Conservation (phyloP, 2,113 vertebrate species). For the Chloroceryle aenea region DNA sequence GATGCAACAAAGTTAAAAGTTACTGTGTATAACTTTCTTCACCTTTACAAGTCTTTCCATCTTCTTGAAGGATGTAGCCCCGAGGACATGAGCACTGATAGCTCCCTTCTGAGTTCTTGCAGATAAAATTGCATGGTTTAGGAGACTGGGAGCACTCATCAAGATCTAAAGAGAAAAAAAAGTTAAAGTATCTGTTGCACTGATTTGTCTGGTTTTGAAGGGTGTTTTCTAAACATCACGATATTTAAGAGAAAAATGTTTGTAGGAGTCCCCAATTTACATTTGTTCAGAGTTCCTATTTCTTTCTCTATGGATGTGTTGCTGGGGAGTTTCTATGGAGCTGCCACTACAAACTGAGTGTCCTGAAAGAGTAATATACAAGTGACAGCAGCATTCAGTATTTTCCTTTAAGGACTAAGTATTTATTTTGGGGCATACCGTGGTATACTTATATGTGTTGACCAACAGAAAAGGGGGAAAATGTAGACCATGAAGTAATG, state of each 20-base stretch:
- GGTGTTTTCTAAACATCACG: not conserved
- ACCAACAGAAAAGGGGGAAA: not conserved
- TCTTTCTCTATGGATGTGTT: not conserved
- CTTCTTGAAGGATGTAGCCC: conserved; percentile 84
- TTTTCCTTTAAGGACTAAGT: not conserved
- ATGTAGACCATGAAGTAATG: not conserved
- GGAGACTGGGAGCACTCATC: conserved; percentile 88
- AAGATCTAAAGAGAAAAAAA: conserved; percentile 73
- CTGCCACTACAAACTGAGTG: not conserved
- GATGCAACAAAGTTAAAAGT: not conserved
- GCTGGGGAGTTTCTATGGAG: not conserved
- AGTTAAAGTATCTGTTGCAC: not conserved
- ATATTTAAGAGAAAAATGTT: not conserved
- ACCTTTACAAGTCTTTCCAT: conserved; percentile 87
- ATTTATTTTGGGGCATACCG: not conserved
- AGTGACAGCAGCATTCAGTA: not conserved
- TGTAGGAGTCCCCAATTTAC: not conserved
- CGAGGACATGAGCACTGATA: conserved; percentile 85
- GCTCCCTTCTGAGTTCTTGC: conserved; percentile 86
- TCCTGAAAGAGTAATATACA: not conserved
- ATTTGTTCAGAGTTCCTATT: not conserved
- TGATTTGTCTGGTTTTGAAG: not conserved
- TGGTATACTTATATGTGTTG: not conserved
- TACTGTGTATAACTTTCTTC: not conserved
- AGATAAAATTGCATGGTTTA: conserved; percentile 89